Conservation (phyloP, 2,888 invertebrate genomes). For the Auanema sp. region DNA sequence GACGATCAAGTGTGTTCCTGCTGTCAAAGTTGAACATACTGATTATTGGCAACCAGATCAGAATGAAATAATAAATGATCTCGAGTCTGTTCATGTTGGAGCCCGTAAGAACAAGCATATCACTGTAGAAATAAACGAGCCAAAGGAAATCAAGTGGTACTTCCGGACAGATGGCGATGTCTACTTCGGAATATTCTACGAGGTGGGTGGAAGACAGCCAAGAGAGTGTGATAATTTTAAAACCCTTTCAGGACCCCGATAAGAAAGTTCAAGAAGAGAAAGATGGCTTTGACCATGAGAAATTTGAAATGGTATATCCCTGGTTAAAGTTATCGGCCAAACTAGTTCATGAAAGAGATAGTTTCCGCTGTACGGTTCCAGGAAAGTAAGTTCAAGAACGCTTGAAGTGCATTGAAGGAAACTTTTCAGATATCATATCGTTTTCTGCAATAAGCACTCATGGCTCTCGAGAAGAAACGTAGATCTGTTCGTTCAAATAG, state of each 20-base stretch:
- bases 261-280: conserved; percentile 20
- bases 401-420: background rate
- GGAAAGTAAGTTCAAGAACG: conserved; percentile 39
- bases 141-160: conserved; percentile 56
- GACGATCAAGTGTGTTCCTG: conserved; percentile 54
- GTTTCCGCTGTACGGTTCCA: conserved; percentile 32
- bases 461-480: conserved; percentile 49
- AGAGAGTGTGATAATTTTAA: conserved; percentile 7
- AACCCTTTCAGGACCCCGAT: conserved; percentile 23
- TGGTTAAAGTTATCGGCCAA: conserved; percentile 59
- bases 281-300: conserved; percentile 43
- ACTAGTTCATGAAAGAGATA: conserved; percentile 61
- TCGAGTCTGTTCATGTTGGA: conserved; percentile 53
- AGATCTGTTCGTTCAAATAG: conserved; percentile 45
- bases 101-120: conserved; percentile 51
- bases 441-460: conserved; percentile 60
- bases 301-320: conserved; percentile 61
- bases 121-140: conserved; percentile 43
- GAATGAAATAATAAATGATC: conserved; percentile 38
- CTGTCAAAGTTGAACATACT: conserved; percentile 41
- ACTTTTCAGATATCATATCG: conserved; percentile 41
- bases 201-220: conserved; percentile 21
- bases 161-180: conserved; percentile 62
- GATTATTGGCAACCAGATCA: conserved; percentile 54
- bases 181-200: conserved; percentile 60